Evolutionary conservation across 2,888 invertebrate genomes (phyloP), one percentile per base, ranked within the genome.

Genomic region (Acrobasis suavella): DNA sequence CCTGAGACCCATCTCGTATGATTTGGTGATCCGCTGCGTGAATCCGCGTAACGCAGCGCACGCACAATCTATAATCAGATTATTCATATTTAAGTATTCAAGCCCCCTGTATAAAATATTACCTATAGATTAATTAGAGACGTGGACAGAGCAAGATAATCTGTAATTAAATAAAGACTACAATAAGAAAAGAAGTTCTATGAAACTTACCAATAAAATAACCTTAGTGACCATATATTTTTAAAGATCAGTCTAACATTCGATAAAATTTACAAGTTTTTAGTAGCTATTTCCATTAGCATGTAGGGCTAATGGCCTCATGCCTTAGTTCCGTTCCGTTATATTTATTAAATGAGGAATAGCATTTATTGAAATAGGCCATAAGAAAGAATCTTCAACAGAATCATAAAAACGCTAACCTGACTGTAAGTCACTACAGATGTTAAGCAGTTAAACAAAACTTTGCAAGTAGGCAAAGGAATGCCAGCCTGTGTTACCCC

Each of bases 231-330:
- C 88, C 86, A 82, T 89, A 87, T 85, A 87, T 83, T 85, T 86
- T 89, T 87, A 87, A 89, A 91, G 85, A 89, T 91, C 91, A 91
- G 92, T 91, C 91, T 91, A 91, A 91, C 89, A 87, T 91, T 91
- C 91, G 91, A 86, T 91, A 88, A 89, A 86, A 87, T 85, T 85
- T 86, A 88, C 86, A 87, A 75, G 74, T 83, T 83, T n/a, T 72
- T 81, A 81, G 73, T 80, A 76, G 74, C 70, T 74, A 70, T 75
- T 76, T 75, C 73, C 68, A 71, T 71, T 67, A 67, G 70, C 67
- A 54, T 69, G 77, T 88, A 89, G 88, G 89, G 88, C 89, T 86
- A n/a, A 85, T 72, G 81, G 78, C 77, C 78, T 62, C 64, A 65
- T 12, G n/a, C 7, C 2, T 42, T 3, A n/a, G 9, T 52, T 52